These are phyloP conservation scores for Astreopora myriophthalma DNA, from an alignment of 64 coral and sea anemone genomes.

Conservation along the genomic window DNA sequence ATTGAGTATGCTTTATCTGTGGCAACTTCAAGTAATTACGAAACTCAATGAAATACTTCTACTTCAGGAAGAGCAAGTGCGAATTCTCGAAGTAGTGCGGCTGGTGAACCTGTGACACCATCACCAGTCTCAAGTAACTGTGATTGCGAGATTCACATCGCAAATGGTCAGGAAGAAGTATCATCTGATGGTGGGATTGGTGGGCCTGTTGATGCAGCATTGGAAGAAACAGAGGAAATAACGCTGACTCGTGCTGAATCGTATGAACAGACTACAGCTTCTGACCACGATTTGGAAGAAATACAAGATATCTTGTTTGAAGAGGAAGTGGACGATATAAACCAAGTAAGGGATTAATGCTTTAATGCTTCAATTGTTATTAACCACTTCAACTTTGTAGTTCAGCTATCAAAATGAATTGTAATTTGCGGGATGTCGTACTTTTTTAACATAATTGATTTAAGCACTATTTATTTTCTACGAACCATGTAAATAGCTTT, in stretches of 20 bases:
- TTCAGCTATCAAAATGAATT: too few relatives aligned
- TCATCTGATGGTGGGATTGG: background rate
- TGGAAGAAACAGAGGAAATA: background rate
- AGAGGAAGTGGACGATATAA: conserved; percentile 23
- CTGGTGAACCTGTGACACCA: background rate
- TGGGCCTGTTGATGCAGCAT: background rate
- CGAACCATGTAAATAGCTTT: too few relatives aligned
- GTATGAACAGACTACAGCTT: background rate
- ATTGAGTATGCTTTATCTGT: background rate
- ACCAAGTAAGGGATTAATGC: background rate
- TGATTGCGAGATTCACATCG: background rate
- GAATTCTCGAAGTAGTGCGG: background rate
- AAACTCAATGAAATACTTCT: background rate
- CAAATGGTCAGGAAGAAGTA: background rate
- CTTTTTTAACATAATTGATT: too few relatives aligned
- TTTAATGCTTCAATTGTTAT: background rate
- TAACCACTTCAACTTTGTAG: too few relatives aligned
- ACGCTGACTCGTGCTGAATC: background rate
- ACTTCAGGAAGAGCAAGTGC: background rate
- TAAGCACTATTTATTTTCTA: too few relatives aligned
- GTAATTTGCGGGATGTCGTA: too few relatives aligned
- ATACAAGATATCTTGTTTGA: background rate
- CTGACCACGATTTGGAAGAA: background rate
- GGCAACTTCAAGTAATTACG: background rate
- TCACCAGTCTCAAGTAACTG: background rate